phyloP scores from a whole-genome alignment of 2,888 invertebrate genomes.

The Nemoura dubitans region DNA sequence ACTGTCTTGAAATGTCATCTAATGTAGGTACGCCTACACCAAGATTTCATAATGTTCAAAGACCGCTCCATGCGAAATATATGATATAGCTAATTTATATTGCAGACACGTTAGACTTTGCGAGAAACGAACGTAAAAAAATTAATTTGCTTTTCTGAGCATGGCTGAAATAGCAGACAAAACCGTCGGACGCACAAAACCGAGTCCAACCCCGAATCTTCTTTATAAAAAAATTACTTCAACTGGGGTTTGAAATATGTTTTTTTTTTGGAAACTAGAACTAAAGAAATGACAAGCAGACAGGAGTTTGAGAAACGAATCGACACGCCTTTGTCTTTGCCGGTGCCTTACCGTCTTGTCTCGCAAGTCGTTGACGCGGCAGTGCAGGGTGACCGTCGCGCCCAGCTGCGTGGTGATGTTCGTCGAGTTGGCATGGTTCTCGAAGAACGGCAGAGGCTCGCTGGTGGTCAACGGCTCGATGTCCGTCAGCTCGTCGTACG shows the following conservation, averaged over 20 bases:
- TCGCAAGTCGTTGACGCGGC: constrained; percentile 73
- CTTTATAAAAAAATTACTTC: no score
- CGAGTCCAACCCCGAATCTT: no score
- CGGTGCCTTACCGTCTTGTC: constrained; percentile 77
- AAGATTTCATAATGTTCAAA: not conserved
- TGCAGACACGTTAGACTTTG: not conserved
- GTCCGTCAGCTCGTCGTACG: constrained; percentile 49
- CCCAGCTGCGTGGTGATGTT: constrained; percentile 75
- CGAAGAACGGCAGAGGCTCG: constrained; percentile 78
- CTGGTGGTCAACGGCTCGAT: constrained; percentile 64
- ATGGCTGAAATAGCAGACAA: no score
- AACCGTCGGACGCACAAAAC: constrained; percentile 47
- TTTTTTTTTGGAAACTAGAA: no score
- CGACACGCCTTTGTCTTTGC: no score
- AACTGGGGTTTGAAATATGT: no score
- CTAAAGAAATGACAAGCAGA: no score
- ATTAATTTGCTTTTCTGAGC: no score
- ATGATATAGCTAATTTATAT: not conserved
- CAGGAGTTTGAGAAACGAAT: no score
- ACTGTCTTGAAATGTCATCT: not conserved
- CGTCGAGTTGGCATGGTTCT: constrained; percentile 67
- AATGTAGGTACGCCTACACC: not conserved
- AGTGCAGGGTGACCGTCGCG: constrained; percentile 71
- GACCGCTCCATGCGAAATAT: not conserved
- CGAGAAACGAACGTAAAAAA: no score